A percentile compares a stretch with the other conserved stretches of the same genome.
Conservation (phyloP, 2,888 invertebrate genomes). For the Julus scanicus region DNA sequence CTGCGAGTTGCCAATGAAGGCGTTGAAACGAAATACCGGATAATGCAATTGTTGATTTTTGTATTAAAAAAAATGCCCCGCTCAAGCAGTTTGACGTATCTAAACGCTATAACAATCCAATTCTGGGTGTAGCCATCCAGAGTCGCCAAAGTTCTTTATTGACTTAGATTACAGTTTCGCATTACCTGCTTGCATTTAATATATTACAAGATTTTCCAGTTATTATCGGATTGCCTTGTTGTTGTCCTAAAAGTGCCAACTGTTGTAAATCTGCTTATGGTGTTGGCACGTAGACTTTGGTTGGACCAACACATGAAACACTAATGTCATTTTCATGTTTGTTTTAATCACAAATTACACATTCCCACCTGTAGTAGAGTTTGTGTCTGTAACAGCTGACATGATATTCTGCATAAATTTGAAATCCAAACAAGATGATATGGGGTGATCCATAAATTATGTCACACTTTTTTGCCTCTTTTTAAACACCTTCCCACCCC, state of each 20-base stretch:
- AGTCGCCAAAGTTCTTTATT: slow-evolving; percentile 24
- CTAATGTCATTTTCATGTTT: too few relatives aligned
- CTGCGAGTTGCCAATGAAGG: background rate
- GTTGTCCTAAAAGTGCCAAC: background rate
- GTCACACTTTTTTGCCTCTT: too few relatives aligned
- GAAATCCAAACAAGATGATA: too few relatives aligned
- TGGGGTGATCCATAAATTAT: too few relatives aligned
- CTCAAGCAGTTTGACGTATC: background rate
- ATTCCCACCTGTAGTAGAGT: too few relatives aligned
- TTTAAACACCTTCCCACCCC: too few relatives aligned
- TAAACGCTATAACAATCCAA: background rate
- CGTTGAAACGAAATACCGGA: background rate
- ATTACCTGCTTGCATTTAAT: slow-evolving; percentile 20
- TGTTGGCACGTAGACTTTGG: background rate
- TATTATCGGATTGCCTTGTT: background rate
- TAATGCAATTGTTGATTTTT: slow-evolving; percentile 6
- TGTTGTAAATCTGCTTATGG: background rate
- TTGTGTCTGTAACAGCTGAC: too few relatives aligned
- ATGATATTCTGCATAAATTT: too few relatives aligned
- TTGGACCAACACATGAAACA: too few relatives aligned
- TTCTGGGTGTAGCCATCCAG: background rate
- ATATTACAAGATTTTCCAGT: background rate
- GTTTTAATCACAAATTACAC: too few relatives aligned
- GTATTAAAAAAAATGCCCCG: background rate
- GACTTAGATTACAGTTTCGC: slow-evolving; percentile 23